phyloP scores from a whole-genome alignment of 2,888 invertebrate species.

The Trypoxylon attenuatum region DNA sequence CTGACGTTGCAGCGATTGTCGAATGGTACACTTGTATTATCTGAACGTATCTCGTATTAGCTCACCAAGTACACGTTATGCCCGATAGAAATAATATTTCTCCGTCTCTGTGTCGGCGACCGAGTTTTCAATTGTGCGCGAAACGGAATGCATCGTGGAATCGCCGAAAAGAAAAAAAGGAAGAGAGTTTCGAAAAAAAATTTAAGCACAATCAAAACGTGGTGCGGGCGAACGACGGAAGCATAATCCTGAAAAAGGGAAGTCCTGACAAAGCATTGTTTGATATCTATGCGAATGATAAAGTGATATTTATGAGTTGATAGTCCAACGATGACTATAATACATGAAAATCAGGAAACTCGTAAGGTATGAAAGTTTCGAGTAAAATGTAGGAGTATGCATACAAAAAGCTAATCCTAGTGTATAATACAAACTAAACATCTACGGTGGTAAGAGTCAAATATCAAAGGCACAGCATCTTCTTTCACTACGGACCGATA shows the following conservation, averaged over 20 bases:
- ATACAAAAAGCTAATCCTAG: conserved; percentile 9
- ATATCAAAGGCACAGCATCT: conserved; percentile 40
- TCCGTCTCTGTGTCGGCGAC: not conserved
- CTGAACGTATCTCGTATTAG: too few species aligned
- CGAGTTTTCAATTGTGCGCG: too few species aligned
- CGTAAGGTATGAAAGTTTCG: too few species aligned
- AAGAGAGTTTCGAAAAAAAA: too few species aligned
- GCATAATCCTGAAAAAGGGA: conserved; percentile 12
- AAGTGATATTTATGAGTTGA: too few species aligned
- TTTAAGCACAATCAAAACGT: not conserved
- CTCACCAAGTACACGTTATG: too few species aligned
- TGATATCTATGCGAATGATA: not conserved
- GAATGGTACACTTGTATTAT: too few species aligned
- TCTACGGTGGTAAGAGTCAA: conserved; percentile 10
- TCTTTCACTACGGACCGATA: conserved; percentile 11
- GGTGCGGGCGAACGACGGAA: conserved; percentile 10
- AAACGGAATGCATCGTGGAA: conserved; percentile 1
- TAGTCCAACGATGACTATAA: too few species aligned
- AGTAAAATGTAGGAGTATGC: not conserved
- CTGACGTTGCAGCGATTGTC: too few species aligned
- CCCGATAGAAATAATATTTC: not conserved
- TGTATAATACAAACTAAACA: conserved; percentile 27
- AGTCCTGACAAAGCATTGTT: conserved; percentile 2
- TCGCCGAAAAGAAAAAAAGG: too few species aligned
- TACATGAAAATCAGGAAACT: too few species aligned